A percentile compares a stretch with the other conserved stretches of the same genome.
Conservation (phyloP, 2,113 vertebrate genomes). For the Asarcornis scutulata region DNA sequence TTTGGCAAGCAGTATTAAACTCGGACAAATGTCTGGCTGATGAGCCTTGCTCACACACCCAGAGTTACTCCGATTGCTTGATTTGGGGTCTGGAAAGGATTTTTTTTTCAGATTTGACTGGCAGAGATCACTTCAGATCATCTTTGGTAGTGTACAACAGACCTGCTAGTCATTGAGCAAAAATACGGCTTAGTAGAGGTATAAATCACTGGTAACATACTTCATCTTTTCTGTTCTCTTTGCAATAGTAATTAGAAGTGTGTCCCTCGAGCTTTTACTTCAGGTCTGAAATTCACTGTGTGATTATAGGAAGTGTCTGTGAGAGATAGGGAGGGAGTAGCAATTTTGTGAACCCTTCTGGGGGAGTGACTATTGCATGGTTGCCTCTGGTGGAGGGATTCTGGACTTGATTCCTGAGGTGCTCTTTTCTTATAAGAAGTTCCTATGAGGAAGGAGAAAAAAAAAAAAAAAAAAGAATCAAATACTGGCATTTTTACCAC, state of each 20-base stretch:
- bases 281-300: neutral
- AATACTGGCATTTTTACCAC: neutral
- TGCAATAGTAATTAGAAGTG: neutral
- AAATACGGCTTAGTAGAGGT: neutral
- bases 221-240: neutral
- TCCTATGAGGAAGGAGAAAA: neutral
- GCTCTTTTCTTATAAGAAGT: neutral
- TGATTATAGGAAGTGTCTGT: neutral
- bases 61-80: neutral
- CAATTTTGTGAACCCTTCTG: neutral
- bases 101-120: neutral
- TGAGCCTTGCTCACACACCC: constrained; percentile 27
- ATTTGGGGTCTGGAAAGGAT: neutral
- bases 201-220: neutral
- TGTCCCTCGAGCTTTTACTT: neutral
- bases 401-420: neutral
- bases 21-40: neutral
- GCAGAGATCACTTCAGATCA: neutral
- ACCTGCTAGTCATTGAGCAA: neutral
- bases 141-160: neutral
- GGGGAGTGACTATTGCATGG: neutral
- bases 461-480: neutral
- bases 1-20: neutral
- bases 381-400: neutral
- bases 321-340: neutral